Evolutionary conservation across 2,888 invertebrate species (phyloP), one percentile per base, ranked within the genome.

Genomic region (Platypus cylindrus): DNA sequence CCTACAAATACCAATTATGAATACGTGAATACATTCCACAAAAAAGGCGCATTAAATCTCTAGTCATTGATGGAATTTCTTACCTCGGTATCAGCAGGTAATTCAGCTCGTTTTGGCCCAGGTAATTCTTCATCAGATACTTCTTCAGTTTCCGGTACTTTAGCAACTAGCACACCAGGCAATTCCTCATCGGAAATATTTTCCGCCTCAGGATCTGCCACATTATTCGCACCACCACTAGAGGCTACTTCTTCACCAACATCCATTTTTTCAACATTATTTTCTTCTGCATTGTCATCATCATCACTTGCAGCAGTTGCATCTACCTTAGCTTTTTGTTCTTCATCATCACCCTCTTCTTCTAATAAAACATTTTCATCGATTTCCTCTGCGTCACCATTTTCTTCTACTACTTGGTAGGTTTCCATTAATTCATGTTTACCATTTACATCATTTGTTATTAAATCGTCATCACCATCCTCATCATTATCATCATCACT

Each of bases 101-200:
- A 52, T 45, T 79, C 78, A 18, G 78, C 78, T 18, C 77, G 68
- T 51, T 75, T 75, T 1, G 78, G 78, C 1, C 76, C 78, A 1
- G 79, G 80, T 22, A 80, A 57, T 55, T 80, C 80, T 55, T 80
- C 81, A 59, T 80, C 79, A 2, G 80, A 80, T 0, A 81, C 80
- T 61, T 80, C 83, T 58, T 85, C 85, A 2, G 84, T 82, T 66
- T 85, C 84, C 24, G 15, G 41, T 11, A 83, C 75, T 63, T 81
- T 81, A 5, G 77, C 79, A 45, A 79, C 75, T 49, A 74, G 71
- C 1, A 80, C 75, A 17, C 66, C 67, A 1, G 83, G 83, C 17
- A 84, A 54, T 58, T 85, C 85, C 60, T 86, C 85, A 58, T 85
- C 85, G 0, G 84, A 85, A 25, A 86, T 82, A 36, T 81, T 79